Base-by-base conservation (phyloP, 2,888 invertebrate species). In the Rhorus exstirpatorius region DNA sequence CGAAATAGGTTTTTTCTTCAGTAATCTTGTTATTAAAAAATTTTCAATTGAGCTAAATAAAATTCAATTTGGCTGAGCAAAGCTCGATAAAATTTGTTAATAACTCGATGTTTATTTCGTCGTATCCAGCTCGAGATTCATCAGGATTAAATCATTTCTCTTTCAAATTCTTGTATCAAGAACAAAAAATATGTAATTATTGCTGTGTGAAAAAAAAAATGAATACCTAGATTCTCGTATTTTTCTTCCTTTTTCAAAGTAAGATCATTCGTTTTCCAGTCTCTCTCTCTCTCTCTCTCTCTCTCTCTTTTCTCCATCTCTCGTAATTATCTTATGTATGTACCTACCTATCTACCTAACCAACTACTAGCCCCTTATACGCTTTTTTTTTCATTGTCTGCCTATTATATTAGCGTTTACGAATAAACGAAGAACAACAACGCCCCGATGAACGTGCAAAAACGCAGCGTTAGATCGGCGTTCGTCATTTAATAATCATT, bases 331-430 rank as follows among this genome's bases (percentile, higher is more conserved):
- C 70, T 79, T 65, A 79, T 55, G 67, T 72, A 68, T 80, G 75
- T 83, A 84, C 79, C 83, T 85, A 85, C 67, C 86, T 86, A 86
- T 81, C 86, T 84, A 86, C 84, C 85, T 86, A 86, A 77, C 84
- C 83, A 84, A 78, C 83, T 83, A 83, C 60, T 78, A 83, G 83
- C 79, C 79, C 81, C 83, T 72, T 79, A 79, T 72, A 75, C 79
- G 78, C 78, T 81, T 63, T 76, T 31, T 12, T 68, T 53, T 75
- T 83, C 80, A 83, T 83, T 68, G 65, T 81, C 61, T 65, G 70
- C 77, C 79, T 83, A 85, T 78, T 75, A 65, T 78, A 72, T 74
- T 26, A 51, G 49, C n/a, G n/a, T 75, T 71, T 83, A 83, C 75
- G 79, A 76, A 81, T 84, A 81, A 85, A 85, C 81, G 78, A 82